Conservation (phyloP, 2,113 vertebrate genomes). For the Peromyscus maniculatus region DNA sequence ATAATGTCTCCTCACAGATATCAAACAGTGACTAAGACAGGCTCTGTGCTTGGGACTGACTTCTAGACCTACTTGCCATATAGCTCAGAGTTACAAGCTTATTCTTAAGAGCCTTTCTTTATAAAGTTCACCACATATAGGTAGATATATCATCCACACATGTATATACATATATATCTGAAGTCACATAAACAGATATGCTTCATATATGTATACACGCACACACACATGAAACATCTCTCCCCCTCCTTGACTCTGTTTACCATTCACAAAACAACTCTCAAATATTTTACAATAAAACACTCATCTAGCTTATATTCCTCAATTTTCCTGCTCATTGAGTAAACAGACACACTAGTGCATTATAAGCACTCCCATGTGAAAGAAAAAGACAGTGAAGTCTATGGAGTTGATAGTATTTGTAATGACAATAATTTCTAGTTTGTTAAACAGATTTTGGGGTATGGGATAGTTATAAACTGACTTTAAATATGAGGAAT, state of each 20-base stretch:
- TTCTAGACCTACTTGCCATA: background rate
- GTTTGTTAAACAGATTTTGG: background rate
- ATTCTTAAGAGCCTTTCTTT: background rate
- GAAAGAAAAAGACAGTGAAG: background rate
- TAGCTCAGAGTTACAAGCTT: background rate
- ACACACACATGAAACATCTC: background rate
- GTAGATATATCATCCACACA: background rate
- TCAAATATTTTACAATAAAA: background rate
- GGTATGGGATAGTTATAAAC: constrained; percentile 9
- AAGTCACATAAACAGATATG: background rate
- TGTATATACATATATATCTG: background rate
- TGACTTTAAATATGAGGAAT: background rate
- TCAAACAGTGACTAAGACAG: background rate
- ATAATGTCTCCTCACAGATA: background rate
- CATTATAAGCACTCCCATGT: background rate
- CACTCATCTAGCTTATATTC: constrained; percentile 1
- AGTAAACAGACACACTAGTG: background rate
- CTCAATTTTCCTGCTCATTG: constrained; percentile 23
- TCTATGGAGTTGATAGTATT: background rate
- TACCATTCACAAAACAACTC: constrained; percentile 7
- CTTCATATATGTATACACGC: background rate
- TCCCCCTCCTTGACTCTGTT: background rate
- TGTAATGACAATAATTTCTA: constrained; percentile 27
- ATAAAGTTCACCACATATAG: background rate
- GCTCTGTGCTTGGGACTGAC: background rate